phyloP scores from a whole-genome alignment of 2,113 vertebrate species.

The Caretta caretta region DNA sequence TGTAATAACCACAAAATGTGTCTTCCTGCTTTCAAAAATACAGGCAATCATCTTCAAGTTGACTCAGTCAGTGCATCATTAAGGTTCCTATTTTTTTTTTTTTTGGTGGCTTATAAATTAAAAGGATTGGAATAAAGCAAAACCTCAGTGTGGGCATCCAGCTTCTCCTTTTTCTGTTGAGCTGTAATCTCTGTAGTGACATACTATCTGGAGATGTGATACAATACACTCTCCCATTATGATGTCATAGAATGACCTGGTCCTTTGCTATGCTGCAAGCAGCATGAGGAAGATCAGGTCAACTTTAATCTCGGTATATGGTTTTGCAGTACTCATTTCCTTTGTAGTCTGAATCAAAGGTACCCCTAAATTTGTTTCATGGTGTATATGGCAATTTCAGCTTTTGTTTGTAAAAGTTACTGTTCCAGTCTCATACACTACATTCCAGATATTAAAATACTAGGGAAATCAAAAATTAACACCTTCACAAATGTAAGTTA shows the following conservation, averaged over 20 bases:
- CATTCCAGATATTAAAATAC: background rate
- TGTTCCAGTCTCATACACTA: background rate
- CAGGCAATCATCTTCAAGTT: background rate
- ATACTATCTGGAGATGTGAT: background rate
- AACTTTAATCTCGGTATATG: background rate
- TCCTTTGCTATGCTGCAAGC: background rate
- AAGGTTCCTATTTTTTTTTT: background rate
- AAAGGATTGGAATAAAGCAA: background rate
- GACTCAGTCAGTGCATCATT: fast-evolving
- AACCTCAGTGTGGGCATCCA: background rate
- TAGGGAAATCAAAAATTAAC: background rate
- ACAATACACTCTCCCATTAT: background rate
- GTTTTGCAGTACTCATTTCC: background rate
- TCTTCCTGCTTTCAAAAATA: background rate
- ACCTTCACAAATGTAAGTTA: background rate
- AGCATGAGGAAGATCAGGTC: background rate
- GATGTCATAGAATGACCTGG: background rate
- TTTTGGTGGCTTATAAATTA: fast-evolving
- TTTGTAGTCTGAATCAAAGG: background rate
- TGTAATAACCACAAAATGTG: background rate
- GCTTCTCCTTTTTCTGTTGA: background rate
- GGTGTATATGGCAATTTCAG: too few species aligned
- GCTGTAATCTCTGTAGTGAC: background rate
- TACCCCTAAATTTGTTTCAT: background rate
- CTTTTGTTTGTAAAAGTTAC: background rate